Evolutionary conservation across 2,113 vertebrate genomes (phyloP).

Genomic region (Gorsachius goisagi): DNA sequence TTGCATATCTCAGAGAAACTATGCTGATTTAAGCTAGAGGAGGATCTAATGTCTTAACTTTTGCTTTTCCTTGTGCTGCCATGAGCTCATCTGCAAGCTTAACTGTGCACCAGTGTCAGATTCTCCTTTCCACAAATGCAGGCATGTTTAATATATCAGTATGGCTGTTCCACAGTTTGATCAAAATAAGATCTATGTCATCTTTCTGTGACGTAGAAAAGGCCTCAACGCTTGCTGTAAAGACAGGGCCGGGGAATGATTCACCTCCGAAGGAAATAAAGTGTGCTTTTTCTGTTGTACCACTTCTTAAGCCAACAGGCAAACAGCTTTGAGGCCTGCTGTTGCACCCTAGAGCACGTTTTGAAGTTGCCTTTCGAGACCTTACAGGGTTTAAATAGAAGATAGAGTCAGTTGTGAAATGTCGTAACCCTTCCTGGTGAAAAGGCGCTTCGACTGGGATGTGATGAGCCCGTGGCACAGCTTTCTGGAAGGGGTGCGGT

Average conservation of each 20-base stretch:
- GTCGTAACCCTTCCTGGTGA: neutral
- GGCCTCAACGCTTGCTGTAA: neutral
- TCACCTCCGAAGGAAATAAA: neutral
- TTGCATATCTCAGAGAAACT: neutral
- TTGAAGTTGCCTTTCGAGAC: neutral
- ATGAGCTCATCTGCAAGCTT: neutral
- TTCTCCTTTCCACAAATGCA: neutral
- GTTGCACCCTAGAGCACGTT: neutral
- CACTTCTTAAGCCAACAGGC: neutral
- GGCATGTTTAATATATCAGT: neutral
- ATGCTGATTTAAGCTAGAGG: neutral
- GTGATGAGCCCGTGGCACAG: rapidly evolving
- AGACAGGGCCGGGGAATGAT: neutral
- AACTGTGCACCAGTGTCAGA: neutral
- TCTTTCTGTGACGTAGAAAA: neutral
- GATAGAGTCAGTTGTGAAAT: neutral
- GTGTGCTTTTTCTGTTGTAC: neutral
- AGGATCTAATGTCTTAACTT: neutral
- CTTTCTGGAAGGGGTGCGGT: neutral
- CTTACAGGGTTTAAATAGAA: neutral
- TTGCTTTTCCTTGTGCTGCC: neutral
- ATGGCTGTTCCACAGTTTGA: neutral
- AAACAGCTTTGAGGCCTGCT: neutral
- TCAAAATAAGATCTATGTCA: neutral
- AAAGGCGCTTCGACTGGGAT: neutral